These are phyloP conservation scores for Eumerus sabulonum DNA, from an alignment of 2,888 invertebrate species.

Conservation along the genomic window DNA sequence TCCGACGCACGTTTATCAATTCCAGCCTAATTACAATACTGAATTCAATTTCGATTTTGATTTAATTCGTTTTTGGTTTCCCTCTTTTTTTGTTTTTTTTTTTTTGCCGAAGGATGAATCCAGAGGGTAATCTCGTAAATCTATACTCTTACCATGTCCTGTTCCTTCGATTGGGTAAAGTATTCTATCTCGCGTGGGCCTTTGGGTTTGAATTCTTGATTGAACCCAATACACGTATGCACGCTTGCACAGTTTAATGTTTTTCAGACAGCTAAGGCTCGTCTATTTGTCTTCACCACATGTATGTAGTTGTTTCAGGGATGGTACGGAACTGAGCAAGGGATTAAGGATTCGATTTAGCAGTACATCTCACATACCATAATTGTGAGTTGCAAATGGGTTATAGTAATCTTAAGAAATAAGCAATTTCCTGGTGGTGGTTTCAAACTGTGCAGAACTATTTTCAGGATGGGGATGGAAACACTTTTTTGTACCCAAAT, in stretches of 20 bases:
- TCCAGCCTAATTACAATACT: slow-evolving; percentile 56
- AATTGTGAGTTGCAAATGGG: slow-evolving; percentile 40
- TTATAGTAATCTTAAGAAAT: background rate
- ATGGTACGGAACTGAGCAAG: slow-evolving; percentile 3
- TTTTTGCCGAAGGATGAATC: slow-evolving; percentile 19
- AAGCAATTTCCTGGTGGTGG: background rate
- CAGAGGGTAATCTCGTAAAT: slow-evolving; percentile 22
- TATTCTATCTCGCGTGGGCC: slow-evolving; percentile 3
- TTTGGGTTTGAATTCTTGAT: slow-evolving; percentile 2
- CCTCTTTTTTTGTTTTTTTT: no score
- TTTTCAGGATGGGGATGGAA: no score
- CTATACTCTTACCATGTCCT: background rate
- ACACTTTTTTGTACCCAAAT: no score
- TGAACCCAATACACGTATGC: slow-evolving; percentile 3
- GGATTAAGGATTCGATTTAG: slow-evolving; percentile 43
- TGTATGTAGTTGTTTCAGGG: slow-evolving; percentile 13
- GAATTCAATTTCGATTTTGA: slow-evolving; percentile 43
- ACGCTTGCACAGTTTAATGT: slow-evolving; percentile 23
- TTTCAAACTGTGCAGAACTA: background rate
- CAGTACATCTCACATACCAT: slow-evolving; percentile 54
- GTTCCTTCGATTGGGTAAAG: background rate
- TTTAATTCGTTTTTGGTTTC: slow-evolving; percentile 47
- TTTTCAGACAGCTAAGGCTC: slow-evolving; percentile 35
- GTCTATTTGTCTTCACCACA: slow-evolving; percentile 54
- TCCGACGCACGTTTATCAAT: slow-evolving; percentile 42